These are phyloP conservation scores for Melanotaenia maccullochi DNA, from an alignment of 2,797 vertebrate species.

Conservation along the genomic window DNA sequence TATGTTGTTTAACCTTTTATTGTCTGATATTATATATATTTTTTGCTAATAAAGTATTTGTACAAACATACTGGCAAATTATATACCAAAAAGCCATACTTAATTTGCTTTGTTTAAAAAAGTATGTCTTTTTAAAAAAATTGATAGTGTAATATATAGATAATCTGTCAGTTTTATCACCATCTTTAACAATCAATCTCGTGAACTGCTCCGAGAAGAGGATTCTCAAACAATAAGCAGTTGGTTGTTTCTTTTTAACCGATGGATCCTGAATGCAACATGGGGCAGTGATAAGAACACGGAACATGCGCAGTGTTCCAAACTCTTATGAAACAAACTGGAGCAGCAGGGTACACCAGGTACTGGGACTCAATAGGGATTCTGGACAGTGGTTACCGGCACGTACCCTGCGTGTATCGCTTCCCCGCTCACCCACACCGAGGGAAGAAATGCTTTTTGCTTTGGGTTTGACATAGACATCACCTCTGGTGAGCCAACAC, in stretches of 20 bases:
- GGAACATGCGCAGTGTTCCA: slow-evolving; percentile 52
- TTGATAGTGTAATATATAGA: not conserved
- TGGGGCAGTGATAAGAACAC: rapidly evolving
- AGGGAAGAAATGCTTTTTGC: slow-evolving; percentile 68
- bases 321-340: slow-evolving; percentile 62
- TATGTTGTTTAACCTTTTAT: too few relatives aligned
- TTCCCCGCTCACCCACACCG: not conserved
- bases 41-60: too few relatives aligned
- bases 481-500: slow-evolving; percentile 40
- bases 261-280: slow-evolving; percentile 24
- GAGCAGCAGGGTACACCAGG: slow-evolving; percentile 11
- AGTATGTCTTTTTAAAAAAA: too few relatives aligned
- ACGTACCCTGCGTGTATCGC: rapidly evolving
- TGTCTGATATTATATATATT: too few relatives aligned
- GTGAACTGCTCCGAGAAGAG: not conserved
- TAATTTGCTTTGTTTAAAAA: not conserved
- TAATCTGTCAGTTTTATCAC: not conserved
- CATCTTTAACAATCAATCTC: not conserved
- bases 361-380: not conserved
- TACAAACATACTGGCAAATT: too few relatives aligned
- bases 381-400: not conserved
- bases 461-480: slow-evolving; percentile 70
- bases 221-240: rapidly evolving
- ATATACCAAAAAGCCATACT: too few relatives aligned
- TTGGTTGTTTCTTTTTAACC: rapidly evolving